A percentile compares a stretch with the other conserved stretches of the same genome.
Evolutionary conservation across 1,140 invertebrate genomes (phyloP).

Genomic region (Magallana ariakensis): DNA sequence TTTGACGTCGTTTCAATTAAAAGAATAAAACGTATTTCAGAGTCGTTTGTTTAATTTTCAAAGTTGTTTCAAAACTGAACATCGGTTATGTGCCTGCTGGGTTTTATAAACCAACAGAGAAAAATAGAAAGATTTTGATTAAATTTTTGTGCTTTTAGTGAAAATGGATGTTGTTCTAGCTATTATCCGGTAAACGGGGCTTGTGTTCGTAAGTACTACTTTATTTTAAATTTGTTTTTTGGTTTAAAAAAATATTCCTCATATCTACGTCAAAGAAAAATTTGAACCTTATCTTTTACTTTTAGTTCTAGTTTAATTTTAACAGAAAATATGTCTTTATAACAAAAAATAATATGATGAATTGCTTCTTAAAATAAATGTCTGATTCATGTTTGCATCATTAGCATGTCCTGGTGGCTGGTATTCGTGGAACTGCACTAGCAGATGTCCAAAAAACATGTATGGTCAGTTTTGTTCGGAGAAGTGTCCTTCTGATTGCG

Average conservation of each 20-base stretch:
- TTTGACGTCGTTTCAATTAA: not conserved
- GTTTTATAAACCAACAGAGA: too few relatives aligned
- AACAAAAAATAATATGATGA: too few relatives aligned
- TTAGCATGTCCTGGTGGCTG: not conserved
- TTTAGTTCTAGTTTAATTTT: not conserved
- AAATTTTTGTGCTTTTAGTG: not conserved
- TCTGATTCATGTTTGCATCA: not conserved
- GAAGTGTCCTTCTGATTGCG: not conserved
- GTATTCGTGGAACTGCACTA: not conserved
- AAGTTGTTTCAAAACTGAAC: not conserved
- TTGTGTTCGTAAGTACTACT: not conserved
- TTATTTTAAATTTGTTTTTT: not conserved
- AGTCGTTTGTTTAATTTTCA: too few relatives aligned
- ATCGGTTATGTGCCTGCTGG: not conserved
- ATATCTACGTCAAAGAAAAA: not conserved
- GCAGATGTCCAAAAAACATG: not conserved
- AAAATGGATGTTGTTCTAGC: not conserved
- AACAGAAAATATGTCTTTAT: not conserved
- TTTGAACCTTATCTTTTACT: not conserved
- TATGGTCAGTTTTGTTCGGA: not conserved
- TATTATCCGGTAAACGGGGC: not conserved
- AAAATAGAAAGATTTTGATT: not conserved
- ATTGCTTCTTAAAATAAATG: not conserved
- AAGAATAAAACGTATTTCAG: not conserved
- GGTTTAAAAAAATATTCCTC: too few relatives aligned